phyloP scores from a whole-genome alignment of 2,797 vertebrate genomes.

The Phataginus tricuspis region DNA sequence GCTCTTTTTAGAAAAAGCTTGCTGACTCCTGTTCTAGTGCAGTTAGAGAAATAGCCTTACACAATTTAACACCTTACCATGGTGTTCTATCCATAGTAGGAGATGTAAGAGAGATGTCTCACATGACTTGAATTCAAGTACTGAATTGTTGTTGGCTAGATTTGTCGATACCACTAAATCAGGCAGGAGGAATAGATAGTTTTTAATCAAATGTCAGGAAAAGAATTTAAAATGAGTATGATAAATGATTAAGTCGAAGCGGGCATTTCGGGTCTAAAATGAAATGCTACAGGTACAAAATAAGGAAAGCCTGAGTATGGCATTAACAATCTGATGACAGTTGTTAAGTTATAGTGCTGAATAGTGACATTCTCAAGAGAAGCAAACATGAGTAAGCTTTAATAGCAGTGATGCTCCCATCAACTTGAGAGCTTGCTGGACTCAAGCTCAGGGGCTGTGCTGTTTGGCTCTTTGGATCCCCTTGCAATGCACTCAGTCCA shows the following conservation, averaged over 20 bases:
- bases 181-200: background rate
- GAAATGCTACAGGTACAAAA: background rate
- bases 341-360: background rate
- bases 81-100: background rate
- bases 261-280: background rate
- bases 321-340: background rate
- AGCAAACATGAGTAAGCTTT: background rate
- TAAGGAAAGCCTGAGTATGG: background rate
- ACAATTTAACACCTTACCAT: background rate
- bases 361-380: background rate
- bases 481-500: background rate
- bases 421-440: background rate
- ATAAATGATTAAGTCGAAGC: background rate
- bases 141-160: background rate
- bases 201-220: background rate
- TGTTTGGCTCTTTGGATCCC: background rate
- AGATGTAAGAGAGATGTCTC: background rate
- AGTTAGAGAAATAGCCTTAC: background rate
- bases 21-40: background rate
- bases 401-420: background rate
- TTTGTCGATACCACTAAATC: background rate
- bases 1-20: background rate
- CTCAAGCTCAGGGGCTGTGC: background rate
- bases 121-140: background rate
- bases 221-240: background rate